A percentile compares a stretch with the other conserved stretches of the same genome.
Evolutionary conservation across 53 echinoderm and acorn worm genomes (phyloP).

Genomic region (Crossaster papposus): DNA sequence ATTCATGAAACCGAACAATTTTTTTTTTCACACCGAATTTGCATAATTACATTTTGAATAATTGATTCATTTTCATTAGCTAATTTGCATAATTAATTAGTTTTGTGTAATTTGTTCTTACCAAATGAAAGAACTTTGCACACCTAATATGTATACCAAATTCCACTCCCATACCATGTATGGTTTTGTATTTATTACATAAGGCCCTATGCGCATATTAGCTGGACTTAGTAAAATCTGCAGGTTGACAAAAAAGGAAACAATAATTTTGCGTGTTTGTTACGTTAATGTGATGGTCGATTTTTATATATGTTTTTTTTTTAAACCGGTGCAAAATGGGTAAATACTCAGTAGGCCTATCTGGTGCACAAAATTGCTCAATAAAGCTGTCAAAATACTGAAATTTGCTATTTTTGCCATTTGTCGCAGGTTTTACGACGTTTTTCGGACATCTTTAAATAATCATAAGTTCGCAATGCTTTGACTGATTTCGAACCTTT

Average conservation of each 20-base stretch:
- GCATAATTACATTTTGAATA: constrained; percentile 53
- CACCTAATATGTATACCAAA: constrained; percentile 23
- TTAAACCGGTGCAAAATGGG: neutral
- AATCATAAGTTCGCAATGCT: neutral
- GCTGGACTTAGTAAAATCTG: constrained; percentile 58
- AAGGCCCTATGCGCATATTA: constrained; percentile 64
- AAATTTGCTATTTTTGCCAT: neutral
- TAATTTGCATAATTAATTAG: constrained; percentile 63
- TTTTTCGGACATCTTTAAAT: constrained; percentile 10
- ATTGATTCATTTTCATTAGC: constrained; percentile 8
- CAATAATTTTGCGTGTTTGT: neutral
- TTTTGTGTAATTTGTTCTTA: neutral
- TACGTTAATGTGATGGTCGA: too few relatives aligned
- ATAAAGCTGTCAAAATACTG: too few relatives aligned
- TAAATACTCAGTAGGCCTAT: too few relatives aligned
- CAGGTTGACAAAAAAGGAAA: constrained; percentile 20
- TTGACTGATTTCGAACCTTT: constrained; percentile 10
- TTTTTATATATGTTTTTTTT: constrained; percentile 11
- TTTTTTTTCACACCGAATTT: constrained; percentile 13
- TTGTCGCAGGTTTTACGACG: constrained; percentile 37
- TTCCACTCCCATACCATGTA: constrained; percentile 31
- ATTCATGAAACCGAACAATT: neutral
- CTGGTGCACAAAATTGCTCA: too few relatives aligned
- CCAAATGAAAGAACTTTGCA: constrained; percentile 8
- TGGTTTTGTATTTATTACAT: constrained; percentile 44